Base-by-base conservation (phyloP, 2,113 vertebrate species). In the Orientallactaga bullata region DNA sequence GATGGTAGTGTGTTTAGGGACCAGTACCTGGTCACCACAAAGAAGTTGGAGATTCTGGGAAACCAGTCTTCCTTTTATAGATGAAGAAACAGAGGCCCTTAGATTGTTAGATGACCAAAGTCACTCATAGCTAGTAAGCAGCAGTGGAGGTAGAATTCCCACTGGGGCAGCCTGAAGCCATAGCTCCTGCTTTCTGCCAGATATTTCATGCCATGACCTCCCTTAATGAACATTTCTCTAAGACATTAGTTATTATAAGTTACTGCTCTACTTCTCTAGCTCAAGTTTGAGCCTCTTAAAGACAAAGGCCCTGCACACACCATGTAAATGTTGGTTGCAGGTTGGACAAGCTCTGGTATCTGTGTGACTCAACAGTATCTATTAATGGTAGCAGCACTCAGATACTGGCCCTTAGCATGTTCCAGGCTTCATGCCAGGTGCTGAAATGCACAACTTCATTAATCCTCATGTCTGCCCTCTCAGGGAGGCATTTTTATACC, bases 331-430 rank as follows among this genome's bases (percentile, higher is more conserved):
- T 68, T 13, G 2, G 68, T 23, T 73, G 32, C 3, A 21, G 61
- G 61, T 77, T 63, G 4, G 37, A 42, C 13, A 5, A 83, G 42
- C 17, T 71, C 79, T 26, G 39, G 39, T 42, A 51, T 74, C 66
- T 55, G 23, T 9, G 24, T 37, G 37, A 95, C 66, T 87, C 89
- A 91, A 74, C 18, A 77, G 28, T 69, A 94, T 85, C 73, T 61
- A 87, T 60, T 80, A 55, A 71, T 24, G 73, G 65, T 11, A 63
- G 76, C 23, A 37, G 78, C 86, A 83, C 39, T 82, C 37, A 42
- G 39, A 6, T 28, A 7, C n/a, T n/a, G 23, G 47, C 24, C 51
- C 21, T 78, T 79, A 66, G 71, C 51, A n/a, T 0, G 10, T 39
- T 37, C 69, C 12, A 77, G 76, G 58, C n/a, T 21, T 89, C 42